Percentiles rank a stretch among this genome's conserved stretches.
phyloP scores from a whole-genome alignment of 2,888 invertebrate species.

The Teinopalpus imperialis region DNA sequence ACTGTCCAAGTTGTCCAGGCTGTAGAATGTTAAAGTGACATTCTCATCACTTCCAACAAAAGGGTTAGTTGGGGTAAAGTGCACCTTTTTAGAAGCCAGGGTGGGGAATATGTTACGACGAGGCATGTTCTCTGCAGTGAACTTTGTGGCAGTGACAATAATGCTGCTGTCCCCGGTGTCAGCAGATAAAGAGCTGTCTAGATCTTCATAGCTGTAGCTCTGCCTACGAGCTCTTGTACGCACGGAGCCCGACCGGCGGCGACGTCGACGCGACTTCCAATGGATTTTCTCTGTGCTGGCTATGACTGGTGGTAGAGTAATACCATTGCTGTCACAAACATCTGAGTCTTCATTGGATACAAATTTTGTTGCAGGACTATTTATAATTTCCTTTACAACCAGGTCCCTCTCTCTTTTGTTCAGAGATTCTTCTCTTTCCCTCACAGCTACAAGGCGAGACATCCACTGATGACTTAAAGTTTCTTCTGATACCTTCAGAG shows the following conservation, averaged over 20 bases:
- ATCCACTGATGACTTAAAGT: conserved; percentile 82
- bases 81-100: conserved; percentile 64
- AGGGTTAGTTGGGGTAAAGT: conserved; percentile 69
- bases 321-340: conserved; percentile 54
- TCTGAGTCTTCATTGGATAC: conserved; percentile 44
- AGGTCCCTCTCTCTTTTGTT: conserved; percentile 74
- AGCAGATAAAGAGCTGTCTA: conserved; percentile 82
- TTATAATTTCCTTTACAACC: conserved; percentile 67
- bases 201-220: conserved; percentile 74
- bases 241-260: conserved; percentile 49
- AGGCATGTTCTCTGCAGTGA: conserved; percentile 71
- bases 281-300: conserved; percentile 38
- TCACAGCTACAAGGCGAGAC: conserved; percentile 74
- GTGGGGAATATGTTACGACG: conserved; percentile 69
- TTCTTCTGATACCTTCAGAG: conserved; percentile 77
- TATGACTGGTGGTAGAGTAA: conserved; percentile 66
- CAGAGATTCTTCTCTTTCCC: conserved; percentile 75
- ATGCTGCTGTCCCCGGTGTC: conserved; percentile 80
- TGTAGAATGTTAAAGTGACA: conserved; percentile 74
- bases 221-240: conserved; percentile 55
- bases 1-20: conserved; percentile 57
- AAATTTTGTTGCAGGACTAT: conserved; percentile 59
- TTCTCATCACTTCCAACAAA: conserved; percentile 77
- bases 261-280: conserved; percentile 51
- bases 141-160: conserved; percentile 76